Evolutionary conservation across 2,888 invertebrate genomes (phyloP), one percentile per base, ranked within the genome.

Genomic region (Drosophila mulleri): DNA sequence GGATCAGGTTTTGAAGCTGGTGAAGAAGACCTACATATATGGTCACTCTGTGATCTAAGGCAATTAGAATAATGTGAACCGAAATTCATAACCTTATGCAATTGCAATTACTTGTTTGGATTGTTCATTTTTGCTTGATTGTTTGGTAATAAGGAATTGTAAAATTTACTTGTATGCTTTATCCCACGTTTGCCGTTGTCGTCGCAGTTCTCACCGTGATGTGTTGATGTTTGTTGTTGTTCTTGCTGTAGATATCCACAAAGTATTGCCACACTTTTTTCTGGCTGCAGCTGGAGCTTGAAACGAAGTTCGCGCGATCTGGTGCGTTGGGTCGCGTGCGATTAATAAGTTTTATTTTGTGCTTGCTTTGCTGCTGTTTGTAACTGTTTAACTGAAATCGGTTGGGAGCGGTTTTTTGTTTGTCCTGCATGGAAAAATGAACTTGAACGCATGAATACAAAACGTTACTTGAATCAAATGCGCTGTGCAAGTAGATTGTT

Each of bases 361-460:
- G 74, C 67, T 77, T 80, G 72, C 62, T 75, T 72, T 66, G 72
- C 70, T 80, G 78, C 59, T 57, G 56, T 78, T 79, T 82, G 65
- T 71, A 69, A 69, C 63, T 81, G 74, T 68, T 82, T 83, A 88
- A 88, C 84, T 84, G 89, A 84, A 84, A 89, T 81, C 84, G 85
- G 88, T 79, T 84, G 88, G 84, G 85, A 88, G 80, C 77, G 77
- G 77, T 76, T 53, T 77, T 47, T 78, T 84, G 74, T 77, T 76
- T 72, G 83, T 91, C 92, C 92, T 92, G 92, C 90, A 90, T 92
- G 90, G 90, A 92, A 92, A 89, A 90, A 91, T 91, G 90, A 90
- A 88, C 90, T 90, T 90, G 88, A 90, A 91, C 90, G 90, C 90
- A 90, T 90, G 91, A 90, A 91, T 91, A 91, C 86, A 90, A 90